phyloP scores from a whole-genome alignment of 1,140 invertebrate genomes.

The Bombus fervidus region DNA sequence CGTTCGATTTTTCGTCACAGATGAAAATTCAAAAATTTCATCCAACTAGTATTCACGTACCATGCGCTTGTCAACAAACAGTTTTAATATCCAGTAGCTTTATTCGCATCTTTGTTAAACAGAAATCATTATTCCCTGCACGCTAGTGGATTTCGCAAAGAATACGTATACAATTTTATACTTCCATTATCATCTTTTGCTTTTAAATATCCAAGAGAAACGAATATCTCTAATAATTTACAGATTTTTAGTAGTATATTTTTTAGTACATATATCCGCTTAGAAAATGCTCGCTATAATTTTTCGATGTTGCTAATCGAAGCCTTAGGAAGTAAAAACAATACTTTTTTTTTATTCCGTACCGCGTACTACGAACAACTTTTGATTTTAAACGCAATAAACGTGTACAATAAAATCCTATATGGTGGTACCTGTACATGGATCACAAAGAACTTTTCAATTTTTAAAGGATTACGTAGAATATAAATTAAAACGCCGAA shows the following conservation, averaged over 20 bases:
- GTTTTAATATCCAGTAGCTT: not conserved
- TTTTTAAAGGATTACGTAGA: not conserved
- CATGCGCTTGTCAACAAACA: not conserved
- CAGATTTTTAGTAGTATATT: not conserved
- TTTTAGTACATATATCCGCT: not conserved
- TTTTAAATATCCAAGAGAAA: not conserved
- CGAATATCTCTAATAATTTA: not conserved
- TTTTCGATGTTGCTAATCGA: not conserved
- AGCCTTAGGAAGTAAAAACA: not conserved
- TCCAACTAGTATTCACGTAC: not conserved
- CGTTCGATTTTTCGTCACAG: not conserved
- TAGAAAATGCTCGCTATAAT: not conserved
- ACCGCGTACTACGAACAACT: too few species aligned
- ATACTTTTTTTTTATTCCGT: too few species aligned
- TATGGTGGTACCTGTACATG: not conserved
- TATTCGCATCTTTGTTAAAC: not conserved
- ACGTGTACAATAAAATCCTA: not conserved
- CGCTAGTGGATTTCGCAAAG: not conserved
- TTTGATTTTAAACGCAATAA: not conserved
- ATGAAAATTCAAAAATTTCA: not conserved
- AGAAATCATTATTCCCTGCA: not conserved
- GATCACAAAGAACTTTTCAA: not conserved
- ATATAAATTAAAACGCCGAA: not conserved
- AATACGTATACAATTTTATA: not conserved
- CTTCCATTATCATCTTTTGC: not conserved